These are phyloP conservation scores for Clitarchus hookeri DNA, from an alignment of 2,888 invertebrate genomes.

Conservation along the genomic window DNA sequence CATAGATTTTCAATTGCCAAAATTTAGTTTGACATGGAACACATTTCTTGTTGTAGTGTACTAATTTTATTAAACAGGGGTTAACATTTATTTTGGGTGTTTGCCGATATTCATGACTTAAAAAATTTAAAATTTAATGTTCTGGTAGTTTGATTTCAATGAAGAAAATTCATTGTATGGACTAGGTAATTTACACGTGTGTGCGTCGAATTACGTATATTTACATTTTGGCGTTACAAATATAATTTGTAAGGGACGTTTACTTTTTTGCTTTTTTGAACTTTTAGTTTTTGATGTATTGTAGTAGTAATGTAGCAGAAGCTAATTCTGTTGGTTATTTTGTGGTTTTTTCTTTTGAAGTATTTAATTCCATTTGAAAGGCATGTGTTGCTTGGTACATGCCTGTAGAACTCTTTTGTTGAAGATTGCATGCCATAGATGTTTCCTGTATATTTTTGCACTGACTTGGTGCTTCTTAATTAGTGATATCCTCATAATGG, in stretches of 20 bases:
- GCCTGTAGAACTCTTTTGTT: background rate
- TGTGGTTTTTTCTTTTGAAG: background rate
- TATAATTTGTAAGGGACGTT: background rate
- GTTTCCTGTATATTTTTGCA: background rate
- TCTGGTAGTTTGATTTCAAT: too few relatives aligned
- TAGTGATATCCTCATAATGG: background rate
- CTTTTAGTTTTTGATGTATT: background rate
- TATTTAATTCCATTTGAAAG: background rate
- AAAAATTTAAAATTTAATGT: too few relatives aligned
- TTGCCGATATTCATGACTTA: too few relatives aligned
- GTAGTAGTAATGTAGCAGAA: background rate
- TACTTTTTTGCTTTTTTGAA: background rate
- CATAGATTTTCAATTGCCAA: too few relatives aligned
- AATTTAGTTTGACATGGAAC: too few relatives aligned
- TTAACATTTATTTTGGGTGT: too few relatives aligned
- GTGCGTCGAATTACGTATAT: too few relatives aligned
- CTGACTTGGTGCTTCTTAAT: background rate
- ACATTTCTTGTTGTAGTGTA: too few relatives aligned
- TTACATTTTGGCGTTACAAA: too few relatives aligned
- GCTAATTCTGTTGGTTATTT: background rate
- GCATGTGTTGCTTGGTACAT: constrained; percentile 1
- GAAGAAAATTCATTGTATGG: too few relatives aligned
- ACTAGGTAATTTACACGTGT: too few relatives aligned
- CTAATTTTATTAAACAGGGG: too few relatives aligned
- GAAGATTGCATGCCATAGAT: background rate